Percentiles rank a stretch among this genome's conserved stretches.
These are phyloP conservation scores for Lutraria rhynchaena DNA, from an alignment of 1,140 invertebrate species.

Conservation along the genomic window DNA sequence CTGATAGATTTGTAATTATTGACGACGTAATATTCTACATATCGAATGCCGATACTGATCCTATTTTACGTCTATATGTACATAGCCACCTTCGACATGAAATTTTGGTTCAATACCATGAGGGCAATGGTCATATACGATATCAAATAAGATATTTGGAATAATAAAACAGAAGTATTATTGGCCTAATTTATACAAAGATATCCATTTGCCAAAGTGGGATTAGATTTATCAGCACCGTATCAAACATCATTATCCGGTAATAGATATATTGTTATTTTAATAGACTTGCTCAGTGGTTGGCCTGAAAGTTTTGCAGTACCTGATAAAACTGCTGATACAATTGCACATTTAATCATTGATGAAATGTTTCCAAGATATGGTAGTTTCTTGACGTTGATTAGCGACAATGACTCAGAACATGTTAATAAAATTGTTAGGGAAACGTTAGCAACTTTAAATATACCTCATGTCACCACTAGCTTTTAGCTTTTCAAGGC, in stretches of 20 bases:
- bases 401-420: constrained; percentile 60
- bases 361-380: constrained; percentile 64
- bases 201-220: constrained; percentile 55
- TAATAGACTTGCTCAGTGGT: constrained; percentile 56
- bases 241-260: constrained; percentile 50
- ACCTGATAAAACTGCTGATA: constrained; percentile 46
- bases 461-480: constrained; percentile 48
- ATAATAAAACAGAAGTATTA: constrained; percentile 47
- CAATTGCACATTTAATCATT: constrained; percentile 51
- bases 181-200: constrained; percentile 60
- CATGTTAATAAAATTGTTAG: constrained; percentile 51
- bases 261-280: constrained; percentile 27
- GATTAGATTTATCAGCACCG: constrained; percentile 61
- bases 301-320: constrained; percentile 62
- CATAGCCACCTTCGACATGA: constrained; percentile 9
- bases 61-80: constrained; percentile 40
- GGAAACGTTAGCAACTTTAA: constrained; percentile 22
- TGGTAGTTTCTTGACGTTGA: constrained; percentile 34
- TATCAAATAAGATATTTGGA: constrained; percentile 53
- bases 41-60: constrained; percentile 41
- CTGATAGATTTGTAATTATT: constrained; percentile 4
- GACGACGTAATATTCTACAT: constrained; percentile 52
- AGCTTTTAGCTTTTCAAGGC: constrained; percentile 23
- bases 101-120: constrained; percentile 59
- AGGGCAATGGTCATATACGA: constrained; percentile 56